Evolutionary conservation across 2,888 invertebrate species (phyloP).

Genomic region (Euclidia mi): DNA sequence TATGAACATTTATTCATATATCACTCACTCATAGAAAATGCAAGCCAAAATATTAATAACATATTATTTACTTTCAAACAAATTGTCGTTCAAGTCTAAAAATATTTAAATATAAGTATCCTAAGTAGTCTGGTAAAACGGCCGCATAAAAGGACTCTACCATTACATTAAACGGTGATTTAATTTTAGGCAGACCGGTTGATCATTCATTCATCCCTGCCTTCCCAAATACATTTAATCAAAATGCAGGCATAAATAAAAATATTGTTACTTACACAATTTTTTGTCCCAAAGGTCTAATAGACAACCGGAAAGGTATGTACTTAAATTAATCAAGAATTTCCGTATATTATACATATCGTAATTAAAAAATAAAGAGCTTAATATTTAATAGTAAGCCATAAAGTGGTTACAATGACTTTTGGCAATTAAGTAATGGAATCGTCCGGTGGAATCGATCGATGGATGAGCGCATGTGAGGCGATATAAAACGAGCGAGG

Average conservation of each 20-base stretch:
- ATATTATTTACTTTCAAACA: too few relatives aligned
- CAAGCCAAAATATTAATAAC: too few relatives aligned
- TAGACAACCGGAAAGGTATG: constrained; percentile 65
- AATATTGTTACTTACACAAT: constrained; percentile 36
- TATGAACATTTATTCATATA: too few relatives aligned
- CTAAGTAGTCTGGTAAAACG: too few relatives aligned
- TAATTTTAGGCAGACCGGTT: too few relatives aligned
- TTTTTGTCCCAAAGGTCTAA: constrained; percentile 65
- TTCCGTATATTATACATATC: background rate
- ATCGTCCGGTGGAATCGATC: constrained; percentile 50
- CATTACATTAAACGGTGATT: too few relatives aligned
- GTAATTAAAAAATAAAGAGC: constrained; percentile 10
- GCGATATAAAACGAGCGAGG: constrained; percentile 13
- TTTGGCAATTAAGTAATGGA: constrained; percentile 72
- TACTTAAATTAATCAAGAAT: constrained; percentile 30
- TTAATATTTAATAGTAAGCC: constrained; percentile 33
- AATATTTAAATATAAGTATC: too few relatives aligned
- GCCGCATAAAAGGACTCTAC: too few relatives aligned
- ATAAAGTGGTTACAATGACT: constrained; percentile 53
- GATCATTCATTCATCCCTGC: too few relatives aligned
- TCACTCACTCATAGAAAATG: too few relatives aligned
- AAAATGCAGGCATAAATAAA: background rate
- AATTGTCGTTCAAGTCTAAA: too few relatives aligned
- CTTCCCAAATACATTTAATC: background rate
- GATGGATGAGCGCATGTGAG: constrained; percentile 37